Percentiles rank a stretch among this genome's conserved stretches.
Evolutionary conservation across 2,113 vertebrate genomes (phyloP).

Genomic region (Myxocyprinus asiaticus): DNA sequence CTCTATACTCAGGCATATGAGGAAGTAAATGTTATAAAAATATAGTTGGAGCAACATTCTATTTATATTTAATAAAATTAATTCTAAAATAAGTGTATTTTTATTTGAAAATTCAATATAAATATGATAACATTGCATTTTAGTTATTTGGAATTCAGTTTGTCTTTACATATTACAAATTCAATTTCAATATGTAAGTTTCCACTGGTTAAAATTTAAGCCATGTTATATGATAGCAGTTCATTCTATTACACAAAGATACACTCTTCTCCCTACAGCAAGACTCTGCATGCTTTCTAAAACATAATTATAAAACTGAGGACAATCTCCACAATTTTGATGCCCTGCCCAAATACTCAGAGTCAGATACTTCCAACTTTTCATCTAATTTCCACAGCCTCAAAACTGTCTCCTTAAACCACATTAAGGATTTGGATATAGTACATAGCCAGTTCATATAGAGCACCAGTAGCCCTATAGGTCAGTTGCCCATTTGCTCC

Average conservation of each 20-base stretch:
- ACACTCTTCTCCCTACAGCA: slow-evolving; percentile 1
- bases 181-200: too few relatives aligned
- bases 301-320: slow-evolving; percentile 24
- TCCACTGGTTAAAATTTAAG: too few relatives aligned
- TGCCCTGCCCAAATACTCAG: not conserved
- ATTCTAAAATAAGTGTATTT: too few relatives aligned
- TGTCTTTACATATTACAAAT: too few relatives aligned
- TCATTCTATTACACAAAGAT: not conserved
- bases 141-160: not conserved
- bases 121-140: not conserved
- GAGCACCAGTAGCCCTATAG: slow-evolving; percentile 1
- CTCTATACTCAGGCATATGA: too few relatives aligned
- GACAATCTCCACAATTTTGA: not conserved
- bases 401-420: not conserved
- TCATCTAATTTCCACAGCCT: not conserved
- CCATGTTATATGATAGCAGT: too few relatives aligned
- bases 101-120: not conserved
- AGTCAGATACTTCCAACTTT: not conserved
- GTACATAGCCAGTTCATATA: not conserved
- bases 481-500: too few relatives aligned
- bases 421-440: not conserved
- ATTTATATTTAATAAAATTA: not conserved
- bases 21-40: too few relatives aligned
- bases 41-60: not conserved
- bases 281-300: slow-evolving; percentile 16